A percentile compares a stretch with the other conserved stretches of the same genome.
Evolutionary conservation across 2,888 invertebrate genomes (phyloP).

Genomic region (Digitonthophagus gazella): DNA sequence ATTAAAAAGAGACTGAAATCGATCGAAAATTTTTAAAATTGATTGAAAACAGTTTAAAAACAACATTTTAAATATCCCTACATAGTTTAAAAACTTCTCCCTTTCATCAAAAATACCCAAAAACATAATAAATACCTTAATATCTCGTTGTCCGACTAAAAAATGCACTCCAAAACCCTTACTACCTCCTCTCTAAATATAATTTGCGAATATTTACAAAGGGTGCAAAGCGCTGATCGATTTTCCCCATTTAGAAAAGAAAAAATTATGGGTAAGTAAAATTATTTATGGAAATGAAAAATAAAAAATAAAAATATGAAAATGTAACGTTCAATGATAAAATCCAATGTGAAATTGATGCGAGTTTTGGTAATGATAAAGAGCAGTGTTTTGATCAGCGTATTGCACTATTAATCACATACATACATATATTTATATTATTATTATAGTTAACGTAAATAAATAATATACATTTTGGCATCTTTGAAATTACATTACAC

Average conservation of each 20-base stretch:
- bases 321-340: conserved; percentile 19
- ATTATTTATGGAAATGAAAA: too few species aligned
- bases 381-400: conserved; percentile 16
- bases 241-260: conserved; percentile 29
- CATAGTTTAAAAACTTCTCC: conserved; percentile 7
- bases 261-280: conserved; percentile 45
- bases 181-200: conserved; percentile 12
- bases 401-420: conserved; percentile 46
- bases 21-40: too few species aligned
- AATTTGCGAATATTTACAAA: conserved; percentile 43
- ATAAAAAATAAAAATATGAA: conserved; percentile 29
- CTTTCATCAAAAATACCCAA: background rate
- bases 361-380: conserved; percentile 20
- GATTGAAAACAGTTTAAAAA: too few species aligned
- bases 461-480: conserved; percentile 58
- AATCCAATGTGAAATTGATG: too few species aligned
- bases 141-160: background rate
- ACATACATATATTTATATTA: conserved; percentile 41
- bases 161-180: background rate
- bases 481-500: conserved; percentile 60
- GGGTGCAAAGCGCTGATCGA: conserved; percentile 35
- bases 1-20: too few species aligned
- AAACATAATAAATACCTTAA: background rate
- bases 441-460: conserved; percentile 51
- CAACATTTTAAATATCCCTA: conserved; percentile 5